These are phyloP conservation scores for Sander vitreus DNA, from an alignment of 2,113 vertebrate species.

Conservation along the genomic window DNA sequence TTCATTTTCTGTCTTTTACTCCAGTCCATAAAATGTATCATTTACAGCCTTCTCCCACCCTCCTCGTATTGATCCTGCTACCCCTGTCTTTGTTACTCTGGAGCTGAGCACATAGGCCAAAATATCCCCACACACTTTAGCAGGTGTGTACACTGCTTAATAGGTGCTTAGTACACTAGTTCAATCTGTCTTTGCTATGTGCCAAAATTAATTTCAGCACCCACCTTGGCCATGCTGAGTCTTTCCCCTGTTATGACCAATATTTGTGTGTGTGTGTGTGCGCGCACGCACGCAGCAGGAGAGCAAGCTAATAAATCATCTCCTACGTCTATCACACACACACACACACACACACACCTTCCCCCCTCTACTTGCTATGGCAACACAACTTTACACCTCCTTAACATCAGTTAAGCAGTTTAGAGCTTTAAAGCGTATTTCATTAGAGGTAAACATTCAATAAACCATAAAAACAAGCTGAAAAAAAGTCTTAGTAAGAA, in stretches of 20 bases:
- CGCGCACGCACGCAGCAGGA: not conserved
- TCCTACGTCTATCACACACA: too few species aligned
- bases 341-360: not conserved
- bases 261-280: not conserved
- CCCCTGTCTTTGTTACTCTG: not conserved
- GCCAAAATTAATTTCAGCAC: conserved; percentile 52
- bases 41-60: not conserved
- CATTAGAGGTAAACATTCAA: not conserved
- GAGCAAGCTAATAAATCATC: too few species aligned
- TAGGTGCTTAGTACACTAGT: conserved; percentile 27
- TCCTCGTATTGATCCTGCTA: not conserved
- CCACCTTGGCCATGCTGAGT: conserved; percentile 36
- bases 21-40: not conserved
- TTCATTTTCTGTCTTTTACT: not conserved
- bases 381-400: conserved; percentile 32
- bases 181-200: conserved; percentile 34
- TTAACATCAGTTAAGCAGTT: conserved; percentile 19
- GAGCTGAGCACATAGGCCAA: conserved; percentile 46
- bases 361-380: conserved; percentile 35
- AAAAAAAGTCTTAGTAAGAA: not conserved
- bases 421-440: not conserved
- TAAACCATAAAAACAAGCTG: not conserved
- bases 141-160: too few species aligned
- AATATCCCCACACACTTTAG: not conserved
- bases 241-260: not conserved